phyloP scores from a whole-genome alignment of 1,140 invertebrate species.

The Brachionus koreanus region DNA sequence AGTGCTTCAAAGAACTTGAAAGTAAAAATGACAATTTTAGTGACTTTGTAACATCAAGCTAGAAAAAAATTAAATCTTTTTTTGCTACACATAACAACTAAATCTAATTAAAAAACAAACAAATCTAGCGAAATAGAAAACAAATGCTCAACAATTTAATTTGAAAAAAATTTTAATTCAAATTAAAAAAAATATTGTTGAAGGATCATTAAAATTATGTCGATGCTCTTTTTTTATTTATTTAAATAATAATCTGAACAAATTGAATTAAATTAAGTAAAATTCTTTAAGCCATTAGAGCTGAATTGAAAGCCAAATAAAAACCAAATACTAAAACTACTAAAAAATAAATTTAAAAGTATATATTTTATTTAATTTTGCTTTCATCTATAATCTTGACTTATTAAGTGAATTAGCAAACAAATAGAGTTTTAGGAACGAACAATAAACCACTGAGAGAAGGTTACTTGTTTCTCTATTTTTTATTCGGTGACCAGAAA shows the following conservation, averaged over 20 bases:
- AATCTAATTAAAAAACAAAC: not conserved
- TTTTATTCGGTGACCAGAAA: not conserved
- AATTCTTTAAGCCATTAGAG: not conserved
- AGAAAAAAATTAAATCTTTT: not conserved
- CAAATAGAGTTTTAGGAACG: not conserved
- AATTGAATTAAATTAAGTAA: slow-evolving; percentile 3
- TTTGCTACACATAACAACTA: not conserved
- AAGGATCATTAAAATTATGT: slow-evolving; percentile 9
- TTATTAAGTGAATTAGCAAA: slow-evolving; percentile 24
- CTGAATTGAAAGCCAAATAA: not conserved
- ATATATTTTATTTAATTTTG: not conserved
- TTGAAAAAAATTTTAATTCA: not conserved
- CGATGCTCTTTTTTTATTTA: not conserved
- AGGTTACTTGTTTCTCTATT: not conserved
- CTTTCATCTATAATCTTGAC: slow-evolving; percentile 9
- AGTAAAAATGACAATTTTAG: not conserved
- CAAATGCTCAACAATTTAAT: too few relatives aligned
- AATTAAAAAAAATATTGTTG: not conserved
- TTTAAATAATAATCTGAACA: slow-evolving; percentile 1
- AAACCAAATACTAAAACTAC: not conserved
- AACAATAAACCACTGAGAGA: slow-evolving; percentile 14
- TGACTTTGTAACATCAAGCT: not conserved
- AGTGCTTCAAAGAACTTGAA: not conserved
- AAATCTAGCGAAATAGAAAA: not conserved
- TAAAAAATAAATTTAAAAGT: not conserved